These are phyloP conservation scores for Tiaroga cobitis DNA, from an alignment of 2,797 vertebrate genomes.

Conservation along the genomic window DNA sequence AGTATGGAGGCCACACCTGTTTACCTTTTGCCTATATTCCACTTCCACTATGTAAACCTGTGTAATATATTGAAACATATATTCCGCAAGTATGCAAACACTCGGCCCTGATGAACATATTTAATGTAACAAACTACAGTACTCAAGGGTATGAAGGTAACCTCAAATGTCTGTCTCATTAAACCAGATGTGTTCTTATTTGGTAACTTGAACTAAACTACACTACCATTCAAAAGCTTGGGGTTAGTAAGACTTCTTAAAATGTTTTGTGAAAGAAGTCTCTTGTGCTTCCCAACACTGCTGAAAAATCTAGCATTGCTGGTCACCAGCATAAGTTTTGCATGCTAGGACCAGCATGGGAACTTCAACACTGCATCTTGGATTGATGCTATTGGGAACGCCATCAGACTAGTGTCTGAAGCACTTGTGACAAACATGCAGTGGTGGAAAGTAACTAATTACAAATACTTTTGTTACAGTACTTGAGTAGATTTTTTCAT, in stretches of 20 bases:
- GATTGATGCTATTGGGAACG: background rate
- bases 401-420: background rate
- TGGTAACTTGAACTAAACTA: background rate
- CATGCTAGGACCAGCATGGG: background rate
- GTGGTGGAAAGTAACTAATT: no score
- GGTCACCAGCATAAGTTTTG: background rate
- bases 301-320: background rate
- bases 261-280: background rate
- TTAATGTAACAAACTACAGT: background rate
- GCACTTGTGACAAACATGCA: background rate
- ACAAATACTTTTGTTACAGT: no score
- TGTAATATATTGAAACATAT: background rate
- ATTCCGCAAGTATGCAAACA: background rate
- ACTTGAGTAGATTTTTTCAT: no score
- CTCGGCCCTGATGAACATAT: background rate
- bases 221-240: background rate
- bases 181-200: background rate
- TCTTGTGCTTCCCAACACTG: background rate
- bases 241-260: background rate
- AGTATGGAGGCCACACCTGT: constrained; percentile 31
- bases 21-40: constrained; percentile 31
- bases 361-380: background rate
- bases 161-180: background rate
- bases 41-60: background rate
- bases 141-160: background rate